Conservation (phyloP, 2,113 vertebrate species). For the Corvus moneduloides region DNA sequence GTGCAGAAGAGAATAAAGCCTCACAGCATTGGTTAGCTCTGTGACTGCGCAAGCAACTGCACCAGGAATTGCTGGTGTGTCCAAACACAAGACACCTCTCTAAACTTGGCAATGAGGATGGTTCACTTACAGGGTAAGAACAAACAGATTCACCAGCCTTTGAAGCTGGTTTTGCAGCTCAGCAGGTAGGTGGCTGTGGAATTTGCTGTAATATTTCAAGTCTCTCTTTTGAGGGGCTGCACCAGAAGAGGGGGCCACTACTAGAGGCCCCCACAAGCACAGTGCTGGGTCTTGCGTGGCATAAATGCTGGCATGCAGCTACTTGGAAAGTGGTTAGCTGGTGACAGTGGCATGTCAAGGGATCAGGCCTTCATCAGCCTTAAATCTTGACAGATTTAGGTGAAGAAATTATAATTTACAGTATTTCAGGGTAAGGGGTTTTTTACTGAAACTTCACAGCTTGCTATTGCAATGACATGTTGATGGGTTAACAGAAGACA, state of each 20-base stretch:
- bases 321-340: neutral
- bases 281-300: neutral
- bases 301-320: neutral
- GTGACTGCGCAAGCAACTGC: neutral
- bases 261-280: neutral
- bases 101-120: neutral
- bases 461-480: neutral
- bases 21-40: neutral
- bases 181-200: neutral
- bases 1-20: neutral
- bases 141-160: neutral
- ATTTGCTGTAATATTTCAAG: fast-evolving
- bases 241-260: neutral
- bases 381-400: neutral
- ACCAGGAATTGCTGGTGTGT: neutral
- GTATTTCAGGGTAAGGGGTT: neutral
- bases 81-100: fast-evolving
- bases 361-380: neutral
- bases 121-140: fast-evolving
- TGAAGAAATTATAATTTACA: neutral
- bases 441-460: neutral
- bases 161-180: neutral
- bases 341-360: neutral
- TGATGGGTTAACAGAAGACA: neutral
- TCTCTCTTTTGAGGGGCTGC: fast-evolving